phyloP scores from a whole-genome alignment of 23 tunicate species.

The Trididemnum miniatum region DNA sequence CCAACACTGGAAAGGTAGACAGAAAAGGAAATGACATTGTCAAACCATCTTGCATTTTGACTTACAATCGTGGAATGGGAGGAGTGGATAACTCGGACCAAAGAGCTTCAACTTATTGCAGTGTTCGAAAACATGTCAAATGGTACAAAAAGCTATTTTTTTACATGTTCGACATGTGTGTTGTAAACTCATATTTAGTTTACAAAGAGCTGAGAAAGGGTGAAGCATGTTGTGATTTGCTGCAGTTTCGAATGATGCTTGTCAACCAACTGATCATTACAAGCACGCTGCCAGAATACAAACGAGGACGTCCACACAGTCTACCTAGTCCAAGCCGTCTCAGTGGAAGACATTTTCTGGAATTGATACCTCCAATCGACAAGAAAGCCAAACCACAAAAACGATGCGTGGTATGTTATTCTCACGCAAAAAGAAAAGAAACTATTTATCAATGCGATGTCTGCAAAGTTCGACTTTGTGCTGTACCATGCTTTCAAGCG shows the following conservation, averaged over 20 bases:
- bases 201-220: background rate
- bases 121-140: conserved; percentile 21
- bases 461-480: conserved; percentile 3
- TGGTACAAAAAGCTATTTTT: conserved; percentile 17
- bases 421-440: conserved; percentile 5
- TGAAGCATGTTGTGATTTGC: background rate
- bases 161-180: conserved; percentile 25
- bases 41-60: conserved; percentile 14
- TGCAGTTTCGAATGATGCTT: conserved; percentile 6
- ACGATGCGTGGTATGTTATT: conserved; percentile 1
- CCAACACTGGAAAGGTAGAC: background rate
- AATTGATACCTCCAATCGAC: background rate
- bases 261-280: background rate
- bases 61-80: conserved; percentile 26
- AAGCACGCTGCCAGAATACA: conserved; percentile 14
- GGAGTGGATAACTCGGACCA: conserved; percentile 18
- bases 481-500: conserved; percentile 18
- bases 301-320: conserved; percentile 23
- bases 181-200: conserved; percentile 9
- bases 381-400: conserved; percentile 8
- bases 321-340: conserved; percentile 7
- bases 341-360: conserved; percentile 16
- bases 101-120: background rate
- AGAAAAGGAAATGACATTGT: conserved; percentile 10
- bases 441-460: conserved; percentile 10